Percentiles rank a stretch among this genome's conserved stretches.
These are phyloP conservation scores for Ciona savignyi DNA, from an alignment of 23 tunicate genomes.

Conservation along the genomic window DNA sequence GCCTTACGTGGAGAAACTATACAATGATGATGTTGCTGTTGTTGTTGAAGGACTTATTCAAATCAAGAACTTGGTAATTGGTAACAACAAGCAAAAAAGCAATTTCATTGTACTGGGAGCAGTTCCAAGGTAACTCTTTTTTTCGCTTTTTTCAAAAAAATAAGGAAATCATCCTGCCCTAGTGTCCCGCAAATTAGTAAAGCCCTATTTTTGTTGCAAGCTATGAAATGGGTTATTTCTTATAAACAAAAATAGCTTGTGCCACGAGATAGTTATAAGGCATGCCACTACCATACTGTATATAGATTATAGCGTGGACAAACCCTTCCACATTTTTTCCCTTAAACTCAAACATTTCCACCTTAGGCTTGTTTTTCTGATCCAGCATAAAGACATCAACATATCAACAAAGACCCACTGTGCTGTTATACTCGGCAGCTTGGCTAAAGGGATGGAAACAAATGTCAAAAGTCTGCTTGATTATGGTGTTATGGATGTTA, in stretches of 20 bases:
- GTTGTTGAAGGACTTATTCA: slow-evolving; percentile 64
- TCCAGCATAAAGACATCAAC: slow-evolving; percentile 37
- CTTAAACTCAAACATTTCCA: neutral
- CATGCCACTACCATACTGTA: no score
- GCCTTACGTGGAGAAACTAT: slow-evolving; percentile 60
- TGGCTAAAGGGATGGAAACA: slow-evolving; percentile 78
- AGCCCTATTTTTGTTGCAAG: no score
- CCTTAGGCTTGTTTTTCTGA: slow-evolving; percentile 31
- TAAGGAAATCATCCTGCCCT: no score
- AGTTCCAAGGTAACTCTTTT: slow-evolving; percentile 47
- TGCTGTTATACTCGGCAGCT: slow-evolving; percentile 76
- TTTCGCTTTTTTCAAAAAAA: no score
- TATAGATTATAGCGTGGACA: no score
- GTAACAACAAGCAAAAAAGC: slow-evolving; percentile 81
- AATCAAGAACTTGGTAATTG: slow-evolving; percentile 78
- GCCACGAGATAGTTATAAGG: no score
- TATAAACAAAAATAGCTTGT: no score
- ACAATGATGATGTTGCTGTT: slow-evolving; percentile 7
- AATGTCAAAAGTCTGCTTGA: slow-evolving; percentile 47
- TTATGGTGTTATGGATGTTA: slow-evolving; percentile 40
- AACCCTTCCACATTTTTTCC: no score
- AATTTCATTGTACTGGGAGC: slow-evolving; percentile 66
- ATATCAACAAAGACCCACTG: slow-evolving; percentile 44
- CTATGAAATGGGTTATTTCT: no score
- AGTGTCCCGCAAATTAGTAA: no score